phyloP scores from a whole-genome alignment of 2,888 invertebrate species.

The Miltochrista miniata region DNA sequence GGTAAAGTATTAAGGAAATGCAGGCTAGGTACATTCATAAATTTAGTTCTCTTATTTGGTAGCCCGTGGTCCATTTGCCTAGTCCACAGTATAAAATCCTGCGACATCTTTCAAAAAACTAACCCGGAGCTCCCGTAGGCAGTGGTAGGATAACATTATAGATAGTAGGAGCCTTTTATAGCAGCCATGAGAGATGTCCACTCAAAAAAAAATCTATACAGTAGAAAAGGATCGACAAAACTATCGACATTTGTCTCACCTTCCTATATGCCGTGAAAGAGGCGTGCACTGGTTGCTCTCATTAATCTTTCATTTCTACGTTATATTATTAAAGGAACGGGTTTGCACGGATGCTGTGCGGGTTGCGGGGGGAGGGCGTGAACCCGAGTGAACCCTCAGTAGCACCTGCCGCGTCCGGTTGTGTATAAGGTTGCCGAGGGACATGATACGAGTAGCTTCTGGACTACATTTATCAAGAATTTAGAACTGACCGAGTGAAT shows the following conservation, averaged over 20 bases:
- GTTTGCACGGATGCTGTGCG: constrained; percentile 80
- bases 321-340: constrained; percentile 83
- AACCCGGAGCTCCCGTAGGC: too few species aligned
- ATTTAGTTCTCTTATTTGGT: too few species aligned
- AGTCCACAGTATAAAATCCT: too few species aligned
- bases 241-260: constrained; percentile 39
- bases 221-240: neutral
- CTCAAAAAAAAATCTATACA: too few species aligned
- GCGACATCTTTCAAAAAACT: too few species aligned
- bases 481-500: neutral
- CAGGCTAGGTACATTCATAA: too few species aligned
- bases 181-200: too few species aligned
- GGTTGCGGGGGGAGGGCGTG: constrained; percentile 57
- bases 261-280: constrained; percentile 68
- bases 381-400: constrained; percentile 81
- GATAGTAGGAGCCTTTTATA: too few species aligned
- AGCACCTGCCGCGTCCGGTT: constrained; percentile 81
- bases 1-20: too few species aligned
- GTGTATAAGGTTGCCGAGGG: constrained; percentile 38
- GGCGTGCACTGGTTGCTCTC: constrained; percentile 82
- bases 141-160: too few species aligned
- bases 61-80: too few species aligned
- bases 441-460: constrained; percentile 4
- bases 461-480: constrained; percentile 10
- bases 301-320: constrained; percentile 83